Conservation (phyloP, 2,888 invertebrate species). For the Drosophila meridionalis region DNA sequence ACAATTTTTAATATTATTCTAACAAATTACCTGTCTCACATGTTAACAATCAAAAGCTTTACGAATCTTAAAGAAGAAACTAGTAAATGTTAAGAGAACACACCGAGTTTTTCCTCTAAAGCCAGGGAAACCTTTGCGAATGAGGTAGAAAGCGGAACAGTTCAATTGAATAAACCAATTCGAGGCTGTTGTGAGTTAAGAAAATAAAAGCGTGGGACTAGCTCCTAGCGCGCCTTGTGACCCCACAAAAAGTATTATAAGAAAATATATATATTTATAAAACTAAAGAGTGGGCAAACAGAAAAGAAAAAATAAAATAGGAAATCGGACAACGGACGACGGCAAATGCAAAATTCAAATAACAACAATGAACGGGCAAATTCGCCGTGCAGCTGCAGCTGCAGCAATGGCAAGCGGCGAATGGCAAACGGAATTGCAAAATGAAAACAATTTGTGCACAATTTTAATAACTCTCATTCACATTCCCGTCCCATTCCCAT, state of each 20-base stretch:
- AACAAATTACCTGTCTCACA: too few relatives aligned
- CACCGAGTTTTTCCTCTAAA: neutral
- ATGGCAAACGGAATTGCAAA: slow-evolving; percentile 55
- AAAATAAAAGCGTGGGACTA: neutral
- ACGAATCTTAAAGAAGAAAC: neutral
- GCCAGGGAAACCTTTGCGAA: neutral
- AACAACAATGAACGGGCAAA: slow-evolving; percentile 24
- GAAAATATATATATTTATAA: slow-evolving; percentile 2
- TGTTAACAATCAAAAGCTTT: neutral
- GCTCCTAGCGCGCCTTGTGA: neutral
- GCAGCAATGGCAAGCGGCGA: slow-evolving; percentile 14
- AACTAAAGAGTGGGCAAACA: neutral
- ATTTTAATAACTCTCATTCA: slow-evolving; percentile 61
- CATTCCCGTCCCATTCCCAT: neutral
- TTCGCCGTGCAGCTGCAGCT: slow-evolving; percentile 4
- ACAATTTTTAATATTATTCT: too few relatives aligned
- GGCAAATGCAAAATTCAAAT: slow-evolving; percentile 31
- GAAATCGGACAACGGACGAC: neutral
- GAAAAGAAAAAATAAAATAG: neutral
- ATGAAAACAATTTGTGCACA: slow-evolving; percentile 60
- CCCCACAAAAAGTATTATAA: neutral
- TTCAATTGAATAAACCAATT: neutral
- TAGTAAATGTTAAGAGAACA: neutral
- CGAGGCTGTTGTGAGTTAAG: neutral
- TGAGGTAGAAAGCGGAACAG: neutral